Conservation (phyloP, 2,113 vertebrate species). For the Lophura nycthemera region DNA sequence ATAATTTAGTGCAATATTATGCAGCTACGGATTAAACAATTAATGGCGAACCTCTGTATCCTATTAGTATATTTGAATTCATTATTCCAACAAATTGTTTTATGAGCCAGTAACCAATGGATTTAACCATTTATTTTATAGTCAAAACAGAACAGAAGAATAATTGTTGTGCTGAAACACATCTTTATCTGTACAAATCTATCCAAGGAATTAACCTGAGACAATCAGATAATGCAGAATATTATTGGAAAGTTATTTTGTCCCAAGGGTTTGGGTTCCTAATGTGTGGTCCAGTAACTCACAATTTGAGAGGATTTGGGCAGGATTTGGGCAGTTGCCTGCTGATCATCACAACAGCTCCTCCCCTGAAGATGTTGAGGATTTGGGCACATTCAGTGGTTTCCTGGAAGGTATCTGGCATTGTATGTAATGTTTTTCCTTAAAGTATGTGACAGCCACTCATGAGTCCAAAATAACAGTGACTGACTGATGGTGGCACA, state of each 20-base stretch:
- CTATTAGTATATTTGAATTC: constrained; percentile 57
- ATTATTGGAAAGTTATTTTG: background rate
- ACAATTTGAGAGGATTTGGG: background rate
- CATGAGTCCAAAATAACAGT: background rate
- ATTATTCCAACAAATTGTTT: constrained; percentile 67
- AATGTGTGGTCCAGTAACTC: background rate
- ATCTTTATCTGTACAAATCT: background rate
- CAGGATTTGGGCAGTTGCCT: background rate
- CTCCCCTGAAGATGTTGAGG: background rate
- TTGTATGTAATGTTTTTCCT: background rate
- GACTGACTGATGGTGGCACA: background rate
- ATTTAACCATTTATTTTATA: constrained; percentile 64
- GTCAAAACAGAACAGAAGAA: constrained; percentile 26
- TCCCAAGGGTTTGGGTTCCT: background rate
- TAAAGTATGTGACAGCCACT: background rate
- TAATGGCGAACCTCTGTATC: constrained; percentile 58
- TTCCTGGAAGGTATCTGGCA: background rate
- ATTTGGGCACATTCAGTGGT: background rate
- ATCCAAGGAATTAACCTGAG: background rate
- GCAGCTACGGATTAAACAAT: constrained; percentile 75
- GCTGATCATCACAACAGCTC: background rate
- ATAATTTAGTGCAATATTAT: constrained; percentile 70
- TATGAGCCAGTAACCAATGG: constrained; percentile 36
- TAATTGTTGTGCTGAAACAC: background rate
- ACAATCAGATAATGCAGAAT: background rate